A percentile compares a stretch with the other conserved stretches of the same genome.
phyloP scores from a whole-genome alignment of 2,797 vertebrate genomes.

The Eulemur mongoz region DNA sequence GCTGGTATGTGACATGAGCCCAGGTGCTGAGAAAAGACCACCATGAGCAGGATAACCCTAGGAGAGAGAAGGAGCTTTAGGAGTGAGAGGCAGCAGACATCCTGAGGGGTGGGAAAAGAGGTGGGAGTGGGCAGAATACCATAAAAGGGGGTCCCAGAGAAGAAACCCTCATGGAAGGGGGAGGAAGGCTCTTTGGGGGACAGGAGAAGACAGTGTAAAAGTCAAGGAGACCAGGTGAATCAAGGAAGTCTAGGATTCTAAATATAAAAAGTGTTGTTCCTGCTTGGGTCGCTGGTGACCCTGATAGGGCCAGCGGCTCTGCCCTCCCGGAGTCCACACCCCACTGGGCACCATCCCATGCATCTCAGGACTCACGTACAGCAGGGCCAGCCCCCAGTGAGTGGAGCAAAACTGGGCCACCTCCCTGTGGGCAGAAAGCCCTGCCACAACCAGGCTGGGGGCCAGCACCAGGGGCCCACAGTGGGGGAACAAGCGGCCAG shows the following conservation, averaged over 20 bases:
- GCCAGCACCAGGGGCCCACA: conserved; percentile 91
- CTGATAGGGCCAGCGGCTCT: not conserved
- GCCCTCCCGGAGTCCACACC: not conserved
- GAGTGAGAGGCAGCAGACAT: not conserved
- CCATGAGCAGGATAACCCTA: conserved; percentile 87
- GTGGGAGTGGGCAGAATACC: not conserved
- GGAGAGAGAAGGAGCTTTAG: conserved; percentile 58
- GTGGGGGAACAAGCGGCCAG: conserved; percentile 79
- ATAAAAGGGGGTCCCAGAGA: not conserved
- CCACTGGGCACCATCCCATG: not conserved
- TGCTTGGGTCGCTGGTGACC: not conserved
- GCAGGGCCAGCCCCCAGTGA: conserved; percentile 88
- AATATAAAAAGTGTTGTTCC: not conserved
- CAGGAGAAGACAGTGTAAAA: not conserved
- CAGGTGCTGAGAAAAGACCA: conserved; percentile 89
- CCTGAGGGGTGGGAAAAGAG: not conserved
- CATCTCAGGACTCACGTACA: conserved; percentile 83
- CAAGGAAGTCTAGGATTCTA: not conserved
- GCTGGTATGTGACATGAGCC: conserved; percentile 81
- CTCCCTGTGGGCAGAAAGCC: conserved; percentile 89
- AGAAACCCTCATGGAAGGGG: not conserved
- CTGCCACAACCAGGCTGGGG: conserved; percentile 89
- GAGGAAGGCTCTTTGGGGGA: not conserved
- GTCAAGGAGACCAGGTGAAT: not conserved
- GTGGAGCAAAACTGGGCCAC: conserved; percentile 89